These are phyloP conservation scores for Prionace glauca DNA, from an alignment of 2,797 vertebrate genomes.

Conservation along the genomic window DNA sequence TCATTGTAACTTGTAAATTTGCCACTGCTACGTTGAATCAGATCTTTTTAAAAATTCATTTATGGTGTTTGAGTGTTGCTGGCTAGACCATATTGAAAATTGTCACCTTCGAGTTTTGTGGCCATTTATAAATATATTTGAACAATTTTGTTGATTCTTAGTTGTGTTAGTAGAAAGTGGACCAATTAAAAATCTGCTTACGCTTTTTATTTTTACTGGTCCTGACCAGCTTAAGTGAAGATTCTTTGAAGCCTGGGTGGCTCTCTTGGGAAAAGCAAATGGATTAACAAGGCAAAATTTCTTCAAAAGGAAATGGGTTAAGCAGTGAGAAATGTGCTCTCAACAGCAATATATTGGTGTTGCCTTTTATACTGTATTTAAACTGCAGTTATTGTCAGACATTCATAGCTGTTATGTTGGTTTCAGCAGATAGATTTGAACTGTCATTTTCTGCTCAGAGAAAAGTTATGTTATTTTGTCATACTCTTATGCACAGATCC, in stretches of 20 bases:
- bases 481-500: background rate
- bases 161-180: background rate
- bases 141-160: background rate
- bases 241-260: background rate
- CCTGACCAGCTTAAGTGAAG: background rate
- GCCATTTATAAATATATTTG: too few relatives aligned
- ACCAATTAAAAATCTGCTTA: background rate
- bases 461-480: background rate
- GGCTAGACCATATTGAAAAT: too few relatives aligned
- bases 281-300: background rate
- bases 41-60: background rate
- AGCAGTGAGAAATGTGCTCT: conserved; percentile 12
- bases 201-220: background rate
- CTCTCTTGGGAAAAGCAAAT: background rate
- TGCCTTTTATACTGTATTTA: background rate
- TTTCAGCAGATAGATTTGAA: background rate
- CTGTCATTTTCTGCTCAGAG: background rate
- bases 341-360: background rate
- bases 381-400: background rate
- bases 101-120: background rate
- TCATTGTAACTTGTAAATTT: background rate
- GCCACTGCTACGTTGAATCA: background rate
- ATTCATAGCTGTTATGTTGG: background rate
- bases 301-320: background rate
- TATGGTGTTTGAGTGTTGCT: too few relatives aligned